Base-by-base conservation (phyloP, 2,888 invertebrate species). In the Odontomyia ornata region DNA sequence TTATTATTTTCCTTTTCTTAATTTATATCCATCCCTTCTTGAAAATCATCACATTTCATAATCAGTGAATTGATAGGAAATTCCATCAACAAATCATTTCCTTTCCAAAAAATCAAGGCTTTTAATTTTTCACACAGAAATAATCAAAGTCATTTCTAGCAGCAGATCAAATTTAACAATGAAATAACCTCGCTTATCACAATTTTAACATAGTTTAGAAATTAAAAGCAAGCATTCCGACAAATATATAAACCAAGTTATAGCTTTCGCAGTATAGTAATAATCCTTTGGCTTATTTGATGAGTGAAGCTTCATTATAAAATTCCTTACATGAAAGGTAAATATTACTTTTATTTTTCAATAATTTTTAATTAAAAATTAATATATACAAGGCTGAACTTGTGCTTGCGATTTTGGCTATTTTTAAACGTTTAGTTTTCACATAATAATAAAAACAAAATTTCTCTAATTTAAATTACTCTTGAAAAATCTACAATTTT, bases 221-320 rank as follows among this genome's bases (percentile, higher is more conserved):
- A 64, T 3, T 30, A 30, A 52, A n/a, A 11, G 28, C 27, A 60
- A 64, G 30, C 28, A 30, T 30, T 64, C 30, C 47, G 27, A 65
- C 30, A 65, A 30, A 13, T 7, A n/a, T 36, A 15, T 7, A 36
- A 36, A 27, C 4, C 18, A 23, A 1, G n/a, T 30, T 64, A 25
- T 69, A 46, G 28, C 30, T 67, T 13, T 46, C 21, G 46, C 46
- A 43, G 7, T 47, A 21, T 67, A 43, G 28, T 25, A 47, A 46
- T 25, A 47, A 65, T 13, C 28, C 21, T 30, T 69, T 69, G 69
- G 69, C 69, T 69, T 46, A 47, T 75, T 75, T 60, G 30, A 72
- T 56, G 72, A 72, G 75, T 64, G 46, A 47, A n/a, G 75, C 75
- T 64, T 75, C 62, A 47, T 1, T 72, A 72, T 75, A 62, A 72